A percentile compares a stretch with the other conserved stretches of the same genome.
Conservation (phyloP, 2,797 vertebrate genomes). For the Rhinella marina region DNA sequence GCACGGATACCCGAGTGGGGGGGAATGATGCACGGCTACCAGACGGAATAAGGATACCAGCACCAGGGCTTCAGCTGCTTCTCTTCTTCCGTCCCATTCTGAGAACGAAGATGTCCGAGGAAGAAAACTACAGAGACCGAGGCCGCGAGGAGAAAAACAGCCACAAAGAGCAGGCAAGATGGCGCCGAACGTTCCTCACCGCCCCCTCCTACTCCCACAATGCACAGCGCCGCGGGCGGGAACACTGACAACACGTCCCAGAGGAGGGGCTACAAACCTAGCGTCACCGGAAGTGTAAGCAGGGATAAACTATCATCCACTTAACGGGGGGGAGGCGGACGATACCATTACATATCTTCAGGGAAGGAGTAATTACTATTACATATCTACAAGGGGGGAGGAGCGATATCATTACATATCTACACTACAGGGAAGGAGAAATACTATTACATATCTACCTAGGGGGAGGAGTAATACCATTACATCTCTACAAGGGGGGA, state of each 20-base stretch:
- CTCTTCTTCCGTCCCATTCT: slow-evolving; percentile 24
- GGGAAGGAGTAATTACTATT: no score
- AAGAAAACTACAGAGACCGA: not conserved
- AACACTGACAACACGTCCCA: not conserved
- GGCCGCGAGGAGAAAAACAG: no score
- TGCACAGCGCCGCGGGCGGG: slow-evolving; percentile 7
- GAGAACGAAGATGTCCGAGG: no score
- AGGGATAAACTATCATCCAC: no score
- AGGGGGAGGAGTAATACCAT: no score
- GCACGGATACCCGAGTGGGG: not conserved
- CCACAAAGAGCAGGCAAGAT: slow-evolving; percentile 15
- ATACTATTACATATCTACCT: no score
- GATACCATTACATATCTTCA: no score
- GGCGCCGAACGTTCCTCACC: not conserved
- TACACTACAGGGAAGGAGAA: not conserved
- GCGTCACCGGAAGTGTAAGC: no score
- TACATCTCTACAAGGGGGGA: no score
- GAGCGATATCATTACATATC: not conserved
- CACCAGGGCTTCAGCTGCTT: slow-evolving; percentile 29
- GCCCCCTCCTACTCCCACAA: not conserved
- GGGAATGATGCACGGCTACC: not conserved
- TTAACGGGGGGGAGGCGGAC: accelerated
- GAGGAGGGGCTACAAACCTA: not conserved
- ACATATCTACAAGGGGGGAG: no score
- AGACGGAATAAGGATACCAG: slow-evolving; percentile 5